These are phyloP conservation scores for Melieria crassipennis DNA, from an alignment of 2,888 invertebrate species.

Conservation along the genomic window DNA sequence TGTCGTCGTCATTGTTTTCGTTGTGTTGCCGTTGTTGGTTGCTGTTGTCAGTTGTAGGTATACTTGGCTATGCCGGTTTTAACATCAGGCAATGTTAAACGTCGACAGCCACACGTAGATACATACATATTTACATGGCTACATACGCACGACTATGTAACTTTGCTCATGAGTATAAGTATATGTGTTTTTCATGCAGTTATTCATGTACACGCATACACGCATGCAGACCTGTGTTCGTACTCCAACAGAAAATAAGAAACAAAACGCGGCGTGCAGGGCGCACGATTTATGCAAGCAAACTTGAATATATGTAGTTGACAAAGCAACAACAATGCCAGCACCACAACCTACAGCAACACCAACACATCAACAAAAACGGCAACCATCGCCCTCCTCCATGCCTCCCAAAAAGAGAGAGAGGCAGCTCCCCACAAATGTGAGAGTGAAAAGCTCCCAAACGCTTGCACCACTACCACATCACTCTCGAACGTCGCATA, in stretches of 20 bases:
- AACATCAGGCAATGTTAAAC: slow-evolving; percentile 4
- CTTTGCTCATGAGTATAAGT: slow-evolving; percentile 2
- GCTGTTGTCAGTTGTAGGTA: slow-evolving; percentile 3
- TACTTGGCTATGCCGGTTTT: slow-evolving; percentile 34
- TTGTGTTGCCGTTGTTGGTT: slow-evolving; percentile 9
- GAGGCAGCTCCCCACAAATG: background rate
- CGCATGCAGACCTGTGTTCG: too few species aligned
- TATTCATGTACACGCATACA: too few species aligned
- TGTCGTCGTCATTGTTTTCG: slow-evolving; percentile 51
- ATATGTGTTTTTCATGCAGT: too few species aligned
- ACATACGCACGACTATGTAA: slow-evolving; percentile 5
- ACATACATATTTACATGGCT: slow-evolving; percentile 3
- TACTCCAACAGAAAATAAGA: too few species aligned
- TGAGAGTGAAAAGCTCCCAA: slow-evolving; percentile 11
- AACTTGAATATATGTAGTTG: slow-evolving; percentile 1
- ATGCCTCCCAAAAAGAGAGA: slow-evolving; percentile 2
- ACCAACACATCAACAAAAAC: slow-evolving; percentile 32
- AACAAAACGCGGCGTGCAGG: slow-evolving; percentile 39
- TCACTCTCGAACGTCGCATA: background rate
- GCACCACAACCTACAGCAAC: slow-evolving; percentile 45
- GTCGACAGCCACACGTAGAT: slow-evolving; percentile 8
- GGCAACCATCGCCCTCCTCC: slow-evolving; percentile 1
- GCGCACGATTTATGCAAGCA: slow-evolving; percentile 36
- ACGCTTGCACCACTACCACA: slow-evolving; percentile 9
- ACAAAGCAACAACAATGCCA: slow-evolving; percentile 36